These are phyloP conservation scores for Microchrysa polita DNA, from an alignment of 2,888 invertebrate genomes.

Conservation along the genomic window DNA sequence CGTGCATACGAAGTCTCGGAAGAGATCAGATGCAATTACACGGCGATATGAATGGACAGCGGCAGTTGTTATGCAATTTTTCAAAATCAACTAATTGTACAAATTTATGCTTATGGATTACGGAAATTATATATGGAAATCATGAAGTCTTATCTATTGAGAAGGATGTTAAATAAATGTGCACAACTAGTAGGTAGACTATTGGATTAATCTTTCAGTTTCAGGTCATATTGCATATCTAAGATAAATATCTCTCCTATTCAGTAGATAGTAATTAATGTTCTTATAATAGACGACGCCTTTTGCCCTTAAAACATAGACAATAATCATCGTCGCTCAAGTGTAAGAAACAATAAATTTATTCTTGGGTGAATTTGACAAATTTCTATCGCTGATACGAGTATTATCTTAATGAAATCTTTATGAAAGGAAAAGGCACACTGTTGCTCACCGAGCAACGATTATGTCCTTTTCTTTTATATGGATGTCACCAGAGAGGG, in stretches of 20 bases:
- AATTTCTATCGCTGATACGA: conserved; percentile 14
- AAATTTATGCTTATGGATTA: not conserved
- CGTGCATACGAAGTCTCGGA: not conserved
- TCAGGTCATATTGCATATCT: no score
- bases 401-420: conserved; percentile 31
- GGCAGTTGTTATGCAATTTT: not conserved
- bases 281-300: no score
- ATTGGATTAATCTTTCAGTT: no score
- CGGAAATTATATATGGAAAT: not conserved
- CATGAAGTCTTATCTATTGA: not conserved
- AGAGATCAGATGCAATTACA: no score
- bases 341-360: conserved; percentile 1
- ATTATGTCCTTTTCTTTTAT: not conserved
- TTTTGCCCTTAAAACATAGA: no score
- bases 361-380: conserved; percentile 11
- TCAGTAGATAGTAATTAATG: no score
- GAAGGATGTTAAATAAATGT: no score
- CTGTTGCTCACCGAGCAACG: conserved; percentile 3
- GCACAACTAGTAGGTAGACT: no score
- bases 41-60: no score
- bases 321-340: not conserved
- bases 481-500: not conserved
- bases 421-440: conserved; percentile 7
- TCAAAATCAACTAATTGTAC: not conserved
- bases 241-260: no score